Conservation (phyloP, 1,140 invertebrate species). For the Macrobrachium nipponense region DNA sequence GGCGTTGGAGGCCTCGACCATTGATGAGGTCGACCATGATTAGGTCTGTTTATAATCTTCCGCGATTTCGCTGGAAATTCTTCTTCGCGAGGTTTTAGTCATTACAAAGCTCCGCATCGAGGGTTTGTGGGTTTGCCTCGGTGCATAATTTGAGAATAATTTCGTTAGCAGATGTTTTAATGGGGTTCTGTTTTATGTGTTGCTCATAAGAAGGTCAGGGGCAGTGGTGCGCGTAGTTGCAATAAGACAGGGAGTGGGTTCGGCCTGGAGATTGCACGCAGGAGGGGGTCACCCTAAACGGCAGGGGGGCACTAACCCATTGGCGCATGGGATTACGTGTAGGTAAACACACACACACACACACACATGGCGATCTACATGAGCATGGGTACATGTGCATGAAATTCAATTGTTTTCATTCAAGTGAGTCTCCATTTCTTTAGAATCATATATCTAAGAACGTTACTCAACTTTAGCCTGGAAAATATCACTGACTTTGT, state of each 20-base stretch:
- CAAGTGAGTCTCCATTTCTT: too few species aligned
- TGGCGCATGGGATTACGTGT: conserved; percentile 9
- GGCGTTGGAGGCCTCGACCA: background rate
- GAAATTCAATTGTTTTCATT: too few species aligned
- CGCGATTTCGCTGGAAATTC: too few species aligned
- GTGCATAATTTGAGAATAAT: background rate
- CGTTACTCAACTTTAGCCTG: too few species aligned
- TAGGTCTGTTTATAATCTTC: too few species aligned
- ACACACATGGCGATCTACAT: background rate
- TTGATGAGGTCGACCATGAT: too few species aligned
- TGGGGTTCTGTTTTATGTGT: background rate
- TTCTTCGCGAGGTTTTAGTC: too few species aligned
- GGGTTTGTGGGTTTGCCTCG: too few species aligned
- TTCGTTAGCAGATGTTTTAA: background rate
- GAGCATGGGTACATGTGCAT: too few species aligned
- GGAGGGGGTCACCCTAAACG: conserved; percentile 40
- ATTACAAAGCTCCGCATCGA: too few species aligned
- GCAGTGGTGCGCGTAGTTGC: conserved; percentile 7
- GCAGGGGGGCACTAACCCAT: conserved; percentile 22
- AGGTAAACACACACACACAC: conserved; percentile 19
- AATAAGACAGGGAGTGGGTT: conserved; percentile 20
- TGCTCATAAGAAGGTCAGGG: conserved; percentile 35
- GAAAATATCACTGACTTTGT: background rate
- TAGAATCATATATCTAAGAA: too few species aligned
- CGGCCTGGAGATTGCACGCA: conserved; percentile 55